Evolutionary conservation across 2,888 invertebrate species (phyloP).

Genomic region (Choreutis nemorana): DNA sequence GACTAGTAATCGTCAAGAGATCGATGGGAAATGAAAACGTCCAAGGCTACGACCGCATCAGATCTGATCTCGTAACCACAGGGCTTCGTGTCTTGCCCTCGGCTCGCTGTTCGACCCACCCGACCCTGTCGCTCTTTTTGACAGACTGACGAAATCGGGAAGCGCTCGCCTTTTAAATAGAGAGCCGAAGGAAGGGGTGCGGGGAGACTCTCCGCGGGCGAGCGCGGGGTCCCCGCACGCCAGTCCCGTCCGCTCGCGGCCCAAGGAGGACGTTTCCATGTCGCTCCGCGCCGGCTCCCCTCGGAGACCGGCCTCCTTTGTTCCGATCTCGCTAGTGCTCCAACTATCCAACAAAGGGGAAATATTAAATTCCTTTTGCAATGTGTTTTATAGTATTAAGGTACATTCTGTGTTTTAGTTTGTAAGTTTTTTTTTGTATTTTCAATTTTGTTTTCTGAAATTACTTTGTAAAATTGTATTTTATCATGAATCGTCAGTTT

Average conservation of each 20-base stretch:
- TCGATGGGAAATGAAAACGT: constrained; percentile 51
- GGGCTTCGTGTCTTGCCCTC: constrained; percentile 57
- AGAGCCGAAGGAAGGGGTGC: constrained; percentile 38
- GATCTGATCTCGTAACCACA: constrained; percentile 64
- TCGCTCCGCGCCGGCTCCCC: constrained; percentile 25
- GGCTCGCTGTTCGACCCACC: constrained; percentile 53
- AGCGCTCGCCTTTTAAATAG: constrained; percentile 53
- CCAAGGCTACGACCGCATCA: constrained; percentile 56
- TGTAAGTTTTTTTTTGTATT: constrained; percentile 11
- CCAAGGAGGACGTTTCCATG: constrained; percentile 26
- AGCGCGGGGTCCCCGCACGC: constrained; percentile 52
- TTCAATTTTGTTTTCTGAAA: constrained; percentile 10
- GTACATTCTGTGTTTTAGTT: constrained; percentile 9
- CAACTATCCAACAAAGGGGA: constrained; percentile 12
- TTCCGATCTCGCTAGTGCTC: constrained; percentile 28
- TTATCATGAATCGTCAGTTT: no score
- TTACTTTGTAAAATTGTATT: no score
- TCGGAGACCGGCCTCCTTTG: constrained; percentile 55
- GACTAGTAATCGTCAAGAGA: constrained; percentile 54
- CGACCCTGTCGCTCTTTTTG: constrained; percentile 57
- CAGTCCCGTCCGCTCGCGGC: constrained; percentile 35
- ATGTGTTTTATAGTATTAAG: constrained; percentile 14
- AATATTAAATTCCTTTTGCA: constrained; percentile 7
- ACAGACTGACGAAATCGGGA: constrained; percentile 56
- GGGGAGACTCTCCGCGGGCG: constrained; percentile 40